Evolutionary conservation across 1,140 invertebrate species (phyloP).

Genomic region (Caenorhabditis latens): DNA sequence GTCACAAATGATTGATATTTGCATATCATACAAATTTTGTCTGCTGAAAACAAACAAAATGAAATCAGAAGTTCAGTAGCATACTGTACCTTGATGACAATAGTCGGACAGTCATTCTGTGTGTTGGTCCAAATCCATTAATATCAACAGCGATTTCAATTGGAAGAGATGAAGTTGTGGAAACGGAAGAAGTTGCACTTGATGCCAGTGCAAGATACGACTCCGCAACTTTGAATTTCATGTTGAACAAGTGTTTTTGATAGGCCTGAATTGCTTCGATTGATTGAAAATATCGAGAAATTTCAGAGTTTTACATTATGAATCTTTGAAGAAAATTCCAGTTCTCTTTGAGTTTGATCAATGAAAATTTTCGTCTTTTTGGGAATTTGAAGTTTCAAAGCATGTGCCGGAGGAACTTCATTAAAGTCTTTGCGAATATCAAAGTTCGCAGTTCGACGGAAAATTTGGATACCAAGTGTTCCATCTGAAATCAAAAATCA

Average conservation of each 20-base stretch:
- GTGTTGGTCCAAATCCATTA: slow-evolving; percentile 31
- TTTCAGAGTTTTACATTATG: background rate
- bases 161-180: slow-evolving; percentile 23
- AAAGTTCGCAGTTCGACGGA: slow-evolving; percentile 35
- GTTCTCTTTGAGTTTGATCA: background rate
- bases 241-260: slow-evolving; percentile 16
- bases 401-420: background rate
- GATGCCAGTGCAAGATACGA: background rate
- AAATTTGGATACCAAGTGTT: background rate
- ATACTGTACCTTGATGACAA: background rate
- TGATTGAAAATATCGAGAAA: background rate
- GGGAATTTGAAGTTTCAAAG: slow-evolving; percentile 34
- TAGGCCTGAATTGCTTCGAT: background rate
- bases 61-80: background rate
- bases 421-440: background rate
- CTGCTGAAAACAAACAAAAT: slow-evolving; percentile 17
- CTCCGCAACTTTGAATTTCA: slow-evolving; percentile 27
- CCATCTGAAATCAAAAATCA: slow-evolving; percentile 25
- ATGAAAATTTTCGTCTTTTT: slow-evolving; percentile 50
- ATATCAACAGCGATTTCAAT: slow-evolving; percentile 47
- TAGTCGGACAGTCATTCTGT: slow-evolving; percentile 10
- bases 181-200: background rate
- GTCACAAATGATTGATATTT: background rate
- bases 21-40: slow-evolving; percentile 10
- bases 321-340: background rate